Evolutionary conservation across 2,888 invertebrate genomes (phyloP).

Genomic region (Andrena dorsata): DNA sequence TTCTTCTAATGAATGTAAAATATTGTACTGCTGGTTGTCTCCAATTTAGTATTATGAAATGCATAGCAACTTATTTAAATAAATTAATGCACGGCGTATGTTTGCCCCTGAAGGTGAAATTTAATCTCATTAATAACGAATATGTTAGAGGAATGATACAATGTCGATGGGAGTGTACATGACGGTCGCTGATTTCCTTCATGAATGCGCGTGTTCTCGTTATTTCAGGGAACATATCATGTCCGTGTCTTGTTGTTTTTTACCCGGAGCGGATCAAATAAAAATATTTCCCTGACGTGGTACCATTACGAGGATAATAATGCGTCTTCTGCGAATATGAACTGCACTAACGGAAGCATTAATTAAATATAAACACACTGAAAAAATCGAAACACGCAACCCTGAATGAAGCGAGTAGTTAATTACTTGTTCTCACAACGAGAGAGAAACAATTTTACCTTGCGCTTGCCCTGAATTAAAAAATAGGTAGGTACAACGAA

Average conservation of each 20-base stretch:
- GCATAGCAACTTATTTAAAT: background rate
- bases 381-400: background rate
- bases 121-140: background rate
- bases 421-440: background rate
- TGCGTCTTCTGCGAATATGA: background rate
- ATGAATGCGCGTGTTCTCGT: background rate
- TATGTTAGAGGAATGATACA: background rate
- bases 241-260: background rate
- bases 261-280: background rate
- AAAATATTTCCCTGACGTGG: background rate
- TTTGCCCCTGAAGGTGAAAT: background rate
- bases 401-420: background rate
- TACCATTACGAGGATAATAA: background rate
- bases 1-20: no score
- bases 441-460: constrained; percentile 4
- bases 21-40: no score
- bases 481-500: background rate
- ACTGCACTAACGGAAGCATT: background rate
- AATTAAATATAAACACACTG: background rate
- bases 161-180: background rate
- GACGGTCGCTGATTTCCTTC: constrained; percentile 9
- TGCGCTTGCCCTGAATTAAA: background rate
- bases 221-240: constrained; percentile 7
- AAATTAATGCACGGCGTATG: background rate
- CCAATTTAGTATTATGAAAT: no score